Conservation (phyloP, 2,888 invertebrate species). For the Digitonthophagus gazella region DNA sequence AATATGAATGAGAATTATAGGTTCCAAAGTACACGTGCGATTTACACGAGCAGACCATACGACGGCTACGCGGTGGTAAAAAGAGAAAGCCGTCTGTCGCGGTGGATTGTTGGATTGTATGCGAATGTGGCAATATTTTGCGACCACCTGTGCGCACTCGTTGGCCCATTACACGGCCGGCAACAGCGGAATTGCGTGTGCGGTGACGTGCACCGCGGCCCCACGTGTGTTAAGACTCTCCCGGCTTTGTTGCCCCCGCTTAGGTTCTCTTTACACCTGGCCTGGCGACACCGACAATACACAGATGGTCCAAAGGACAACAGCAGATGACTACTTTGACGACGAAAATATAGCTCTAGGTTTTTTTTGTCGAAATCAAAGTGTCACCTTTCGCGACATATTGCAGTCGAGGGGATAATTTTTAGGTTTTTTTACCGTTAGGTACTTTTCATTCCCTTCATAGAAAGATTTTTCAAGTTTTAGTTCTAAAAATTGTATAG, state of each 20-base stretch:
- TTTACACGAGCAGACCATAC: too few relatives aligned
- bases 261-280: conserved; percentile 7
- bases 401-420: too few relatives aligned
- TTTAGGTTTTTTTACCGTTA: too few relatives aligned
- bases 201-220: too few relatives aligned
- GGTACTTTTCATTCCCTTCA: too few relatives aligned
- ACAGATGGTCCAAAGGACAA: conserved; percentile 7
- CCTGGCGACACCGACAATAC: not conserved
- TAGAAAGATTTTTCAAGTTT: too few relatives aligned
- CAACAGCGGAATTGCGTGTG: conserved; percentile 27
- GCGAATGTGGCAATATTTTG: conserved; percentile 27
- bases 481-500: too few relatives aligned
- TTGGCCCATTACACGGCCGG: not conserved
- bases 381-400: too few relatives aligned
- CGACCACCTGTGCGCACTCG: conserved; percentile 32
- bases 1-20: not conserved
- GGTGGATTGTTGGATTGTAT: not conserved
- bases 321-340: not conserved
- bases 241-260: conserved; percentile 12
- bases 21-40: too few relatives aligned
- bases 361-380: too few relatives aligned
- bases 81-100: conserved; percentile 2
- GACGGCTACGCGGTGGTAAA: not conserved
- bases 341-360: too few relatives aligned
- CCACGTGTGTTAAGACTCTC: not conserved